Evolutionary conservation across 2,888 invertebrate species (phyloP), one percentile per base, ranked within the genome.

Genomic region (Spisula solida): DNA sequence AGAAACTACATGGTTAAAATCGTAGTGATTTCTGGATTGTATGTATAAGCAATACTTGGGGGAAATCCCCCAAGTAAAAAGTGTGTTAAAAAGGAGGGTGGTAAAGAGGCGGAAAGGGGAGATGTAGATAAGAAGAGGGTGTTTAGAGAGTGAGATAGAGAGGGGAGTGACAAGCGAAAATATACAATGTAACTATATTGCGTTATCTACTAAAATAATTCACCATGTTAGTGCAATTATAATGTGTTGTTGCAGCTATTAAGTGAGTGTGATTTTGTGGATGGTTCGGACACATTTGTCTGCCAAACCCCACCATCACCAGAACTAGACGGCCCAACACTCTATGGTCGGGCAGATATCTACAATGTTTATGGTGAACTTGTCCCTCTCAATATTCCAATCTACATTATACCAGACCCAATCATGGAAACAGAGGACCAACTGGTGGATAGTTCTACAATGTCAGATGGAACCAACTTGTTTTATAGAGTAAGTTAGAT

Each of bases 321-420:
- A 75, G 6, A 18, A 5, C 75, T 31, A 16, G 75, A 75, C 0
- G 18, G 0, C 5, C 1, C 16, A 6, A 12, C 75, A 31, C 16
- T 75, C 16, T 5, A 75, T 34, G 75, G 75, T 34, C 75, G 20
- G 10, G 75, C 75, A 2, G 16, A 16, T 31, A 14, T 75, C 5
- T 75, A 75, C 34, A 75, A 75, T 75, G 18, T 75, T 18, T 75
- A 75, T 31, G 75, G 75, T 34, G 75, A 75, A 31, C 14, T 75
- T 16, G 29, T 75, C 1, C 12, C 75, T 14, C 25, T 75, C 12
- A 75, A 75, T 75, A 18, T 34, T 10, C 8, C 75, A 75, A 5
- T 75, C 6, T 75, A 34, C 16, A 75, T 75, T 31, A 34, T 75
- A 31, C 34, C 75, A 14, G 75, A 75, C 20, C 75, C 75, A 1